Base-by-base conservation (phyloP, 2,888 invertebrate genomes). In the Pinctada fucata region DNA sequence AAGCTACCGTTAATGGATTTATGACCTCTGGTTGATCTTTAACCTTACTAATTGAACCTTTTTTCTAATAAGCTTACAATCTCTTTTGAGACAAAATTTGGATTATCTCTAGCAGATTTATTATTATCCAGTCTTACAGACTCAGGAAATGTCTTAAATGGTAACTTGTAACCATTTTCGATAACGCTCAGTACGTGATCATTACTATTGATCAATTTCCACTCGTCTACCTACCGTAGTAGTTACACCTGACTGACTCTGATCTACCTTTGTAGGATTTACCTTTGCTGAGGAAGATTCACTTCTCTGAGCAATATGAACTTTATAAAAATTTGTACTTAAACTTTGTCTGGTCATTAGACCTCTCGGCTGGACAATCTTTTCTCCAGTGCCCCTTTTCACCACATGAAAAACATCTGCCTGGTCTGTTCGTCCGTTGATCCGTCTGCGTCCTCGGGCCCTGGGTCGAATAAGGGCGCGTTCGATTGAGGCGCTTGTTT, bases 1-100 rank as follows among this genome's bases (percentile, higher is more conserved):
- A 81, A 6, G 79, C 81, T 13, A 83, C 81, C 8, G 82, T 83
- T 4, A 81, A 64, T 13, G 80, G 72, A 72, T 82, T 76, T 6
- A 82, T 71, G 13, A 83, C 79, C 6, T 72, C 5, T 5, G 81
- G 81, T n/a, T n/a, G 49, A n/a, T 49, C n/a, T 0, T 58, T 5
- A 0, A 75, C 72, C 68, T 79, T 51, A 31, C 76, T 67, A 16
- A 83, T 77, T 16, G 79, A 73, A 8, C 78, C 67, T 75, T 81
- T 81, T 6, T 45, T 2, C 13, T n/a, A 81, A 65, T 49, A 82
- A 73, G n/a, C 13, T 66, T 6, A 67, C 3, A 16, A 82, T 79
- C 47, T 85, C 80, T 45, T 45, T 0, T 49, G 13, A 10, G 8
- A 82, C 83, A 78, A 82, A 81, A n/a, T 67, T 64, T 3, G 64